Percentiles rank a stretch among this genome's conserved stretches.
Conservation (phyloP, 2,888 invertebrate species). For the Cephus rjabovi region DNA sequence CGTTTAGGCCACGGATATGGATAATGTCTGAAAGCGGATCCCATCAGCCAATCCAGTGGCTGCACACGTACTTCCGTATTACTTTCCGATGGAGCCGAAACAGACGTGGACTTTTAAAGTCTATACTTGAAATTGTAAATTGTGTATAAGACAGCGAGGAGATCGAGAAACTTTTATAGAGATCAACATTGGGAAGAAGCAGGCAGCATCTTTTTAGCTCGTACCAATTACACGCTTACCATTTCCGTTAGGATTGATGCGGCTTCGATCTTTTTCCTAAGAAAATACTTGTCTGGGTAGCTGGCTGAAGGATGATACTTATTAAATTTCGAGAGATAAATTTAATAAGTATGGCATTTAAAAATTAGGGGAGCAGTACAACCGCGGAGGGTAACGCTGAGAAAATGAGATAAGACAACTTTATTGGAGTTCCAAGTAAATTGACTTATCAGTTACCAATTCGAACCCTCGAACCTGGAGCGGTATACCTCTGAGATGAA, state of each 20-base stretch:
- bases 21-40: not conserved
- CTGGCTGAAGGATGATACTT: not conserved
- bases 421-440: not conserved
- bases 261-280: not conserved
- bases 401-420: not conserved
- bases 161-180: not conserved
- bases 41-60: not conserved
- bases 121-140: not conserved
- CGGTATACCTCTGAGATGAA: not conserved
- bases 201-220: not conserved
- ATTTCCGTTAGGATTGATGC: not conserved
- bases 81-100: not conserved
- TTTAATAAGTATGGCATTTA: not conserved
- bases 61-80: not conserved
- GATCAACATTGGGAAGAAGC: not conserved
- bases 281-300: not conserved
- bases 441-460: not conserved
- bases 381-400: not conserved
- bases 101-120: not conserved
- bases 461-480: not conserved
- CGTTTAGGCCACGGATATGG: not conserved
- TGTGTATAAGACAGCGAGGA: not conserved
- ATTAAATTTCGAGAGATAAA: not conserved
- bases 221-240: not conserved
- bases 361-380: not conserved